Evolutionary conservation across 2,888 invertebrate genomes (phyloP), one percentile per base, ranked within the genome.

Genomic region (Seira musarum): DNA sequence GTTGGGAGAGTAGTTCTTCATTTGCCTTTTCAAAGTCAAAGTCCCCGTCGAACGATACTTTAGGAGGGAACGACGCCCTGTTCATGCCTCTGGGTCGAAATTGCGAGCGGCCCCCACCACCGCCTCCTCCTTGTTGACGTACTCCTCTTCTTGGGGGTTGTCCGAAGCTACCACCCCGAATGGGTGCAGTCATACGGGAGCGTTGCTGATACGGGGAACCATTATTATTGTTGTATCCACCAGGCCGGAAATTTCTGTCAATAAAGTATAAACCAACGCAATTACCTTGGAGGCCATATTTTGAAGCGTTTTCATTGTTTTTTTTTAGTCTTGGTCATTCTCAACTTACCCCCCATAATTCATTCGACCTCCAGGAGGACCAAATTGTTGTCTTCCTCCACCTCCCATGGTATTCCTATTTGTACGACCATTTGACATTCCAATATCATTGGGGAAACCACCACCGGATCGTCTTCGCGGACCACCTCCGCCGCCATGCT

Each of bases 1-100:
- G 91, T 88, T 97, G 94, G 87, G 89, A 90, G 88, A 92, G 93
- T 79, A 98, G 91, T 89, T 98, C 96, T 88, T 98, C 96, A 89
- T 99, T 99, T 80, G 98, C 98, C 89, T 97, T 96, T 90, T 99
- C 99, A 89, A 99, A 99, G 90, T 99, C 99, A 88, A 97, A 99
- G 88, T 99, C 99, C 87, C 94, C 95, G 86, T 97, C 97, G 89
- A 98, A 98, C n/a, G 86, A 82, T 30, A 86, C 83, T 76, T 85
- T 84, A 30, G 82, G 82, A 65, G 82, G 82, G 73, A 82, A 72
- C 40, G 77, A 77, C 5, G 73, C 84, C 57, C 80, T 76, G 63
- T 73, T 82, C 73, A 84, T 81, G 72, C 85, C 85, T 25, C 82
- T 61, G 60, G 60, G 30, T 8, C 80, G 76, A 66, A 80, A 80